Conservation (phyloP, 2,888 invertebrate species). For the Nasonia oneida region DNA sequence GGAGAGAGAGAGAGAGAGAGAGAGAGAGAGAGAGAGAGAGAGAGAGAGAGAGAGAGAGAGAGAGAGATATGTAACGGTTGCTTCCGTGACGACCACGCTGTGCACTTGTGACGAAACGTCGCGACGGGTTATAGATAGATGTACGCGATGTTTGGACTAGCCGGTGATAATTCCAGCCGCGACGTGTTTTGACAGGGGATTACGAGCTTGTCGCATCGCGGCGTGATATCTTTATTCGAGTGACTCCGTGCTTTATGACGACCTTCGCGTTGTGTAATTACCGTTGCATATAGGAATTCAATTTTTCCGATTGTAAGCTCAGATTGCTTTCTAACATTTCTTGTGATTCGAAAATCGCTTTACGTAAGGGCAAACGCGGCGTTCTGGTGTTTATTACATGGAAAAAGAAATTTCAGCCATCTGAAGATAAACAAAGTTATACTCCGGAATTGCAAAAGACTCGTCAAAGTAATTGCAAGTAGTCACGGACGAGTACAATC, state of each 20-base stretch:
- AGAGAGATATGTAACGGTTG: constrained; percentile 34
- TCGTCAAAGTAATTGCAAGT: neutral
- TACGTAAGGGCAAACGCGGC: neutral
- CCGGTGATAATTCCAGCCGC: neutral
- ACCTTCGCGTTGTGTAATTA: neutral
- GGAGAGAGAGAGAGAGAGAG: neutral
- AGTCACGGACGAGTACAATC: constrained; percentile 22
- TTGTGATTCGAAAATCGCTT: neutral
- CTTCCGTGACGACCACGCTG: neutral
- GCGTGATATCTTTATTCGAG: neutral
- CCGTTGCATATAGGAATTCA: neutral
- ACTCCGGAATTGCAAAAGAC: neutral
- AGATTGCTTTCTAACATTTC: neutral
- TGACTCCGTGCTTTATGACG: neutral
- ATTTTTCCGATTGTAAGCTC: neutral
- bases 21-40: neutral
- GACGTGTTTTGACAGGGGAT: neutral
- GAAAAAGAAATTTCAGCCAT: neutral
- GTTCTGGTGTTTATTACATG: neutral
- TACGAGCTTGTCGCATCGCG: neutral
- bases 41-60: neutral
- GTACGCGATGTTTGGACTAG: neutral
- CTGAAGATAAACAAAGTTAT: neutral
- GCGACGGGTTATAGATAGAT: neutral
- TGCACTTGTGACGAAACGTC: neutral